These are phyloP conservation scores for Danio jaintianensis DNA, from an alignment of 2,797 vertebrate genomes.

Conservation along the genomic window DNA sequence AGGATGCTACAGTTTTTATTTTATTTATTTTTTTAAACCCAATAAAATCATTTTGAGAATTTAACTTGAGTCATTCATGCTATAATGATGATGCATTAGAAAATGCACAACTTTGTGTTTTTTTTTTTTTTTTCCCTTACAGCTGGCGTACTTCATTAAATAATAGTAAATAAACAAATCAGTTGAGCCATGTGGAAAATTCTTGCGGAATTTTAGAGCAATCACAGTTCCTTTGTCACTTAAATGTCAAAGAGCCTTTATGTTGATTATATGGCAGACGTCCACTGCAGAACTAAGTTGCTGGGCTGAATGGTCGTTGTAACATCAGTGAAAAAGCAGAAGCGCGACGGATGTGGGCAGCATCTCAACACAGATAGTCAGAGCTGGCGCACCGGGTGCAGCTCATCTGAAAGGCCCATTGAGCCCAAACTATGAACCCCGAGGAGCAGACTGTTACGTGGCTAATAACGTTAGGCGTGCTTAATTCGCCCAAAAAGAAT, in stretches of 20 bases:
- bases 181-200: no score
- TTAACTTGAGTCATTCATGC: background rate
- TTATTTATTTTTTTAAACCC: background rate
- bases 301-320: conserved; percentile 31
- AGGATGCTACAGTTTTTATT: background rate
- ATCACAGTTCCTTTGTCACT: background rate
- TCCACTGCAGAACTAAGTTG: conserved; percentile 34
- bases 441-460: conserved; percentile 96
- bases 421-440: conserved; percentile 86
- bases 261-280: background rate
- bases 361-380: conserved; percentile 73
- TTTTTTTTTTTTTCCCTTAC: no score
- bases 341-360: conserved; percentile 84
- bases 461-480: conserved; percentile 95
- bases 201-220: background rate
- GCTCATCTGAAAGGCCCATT: conserved; percentile 57
- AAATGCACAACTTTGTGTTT: background rate
- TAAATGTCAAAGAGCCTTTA: conserved; percentile 13
- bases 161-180: no score
- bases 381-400: conserved; percentile 67
- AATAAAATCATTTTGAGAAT: conserved; percentile 27
- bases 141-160: no score
- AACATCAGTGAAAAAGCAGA: conserved; percentile 77
- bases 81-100: background rate
- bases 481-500: conserved; percentile 96